Percentiles rank a stretch among this genome's conserved stretches.
Conservation (phyloP, 2,113 vertebrate genomes). For the Corvus cornix region DNA sequence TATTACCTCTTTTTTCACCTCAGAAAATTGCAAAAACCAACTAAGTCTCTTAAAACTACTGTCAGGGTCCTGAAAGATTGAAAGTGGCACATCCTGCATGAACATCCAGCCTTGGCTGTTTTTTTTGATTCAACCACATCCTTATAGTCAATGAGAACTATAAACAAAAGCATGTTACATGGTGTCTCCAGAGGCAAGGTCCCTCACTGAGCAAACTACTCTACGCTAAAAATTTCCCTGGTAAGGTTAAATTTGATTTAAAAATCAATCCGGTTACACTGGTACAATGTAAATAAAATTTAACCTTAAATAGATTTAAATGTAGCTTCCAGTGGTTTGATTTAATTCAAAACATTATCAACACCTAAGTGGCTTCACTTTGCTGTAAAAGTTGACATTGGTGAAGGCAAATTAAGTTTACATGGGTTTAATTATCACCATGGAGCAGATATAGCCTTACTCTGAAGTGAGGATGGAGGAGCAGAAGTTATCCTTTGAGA, state of each 20-base stretch:
- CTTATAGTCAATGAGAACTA: neutral
- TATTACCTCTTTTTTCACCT: neutral
- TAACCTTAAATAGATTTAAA: neutral
- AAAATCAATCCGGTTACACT: neutral
- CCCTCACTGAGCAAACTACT: neutral
- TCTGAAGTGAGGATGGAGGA: neutral
- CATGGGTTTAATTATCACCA: neutral
- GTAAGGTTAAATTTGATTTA: neutral
- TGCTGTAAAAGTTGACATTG: neutral
- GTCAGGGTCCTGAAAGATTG: neutral
- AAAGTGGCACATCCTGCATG: neutral
- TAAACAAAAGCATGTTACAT: neutral
- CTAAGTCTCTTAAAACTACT: neutral
- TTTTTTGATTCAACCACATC: neutral
- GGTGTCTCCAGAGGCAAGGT: neutral
- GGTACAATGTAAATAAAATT: neutral
- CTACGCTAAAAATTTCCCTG: neutral
- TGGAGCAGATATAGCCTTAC: neutral
- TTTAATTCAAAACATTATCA: neutral
- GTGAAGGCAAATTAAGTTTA: neutral
- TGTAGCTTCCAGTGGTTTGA: neutral
- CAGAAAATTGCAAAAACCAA: neutral
- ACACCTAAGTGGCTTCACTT: neutral
- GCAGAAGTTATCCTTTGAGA: neutral
- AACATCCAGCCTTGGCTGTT: neutral